A percentile compares a stretch with the other conserved stretches of the same genome.
Conservation (phyloP, 2,888 invertebrate species). For the Eledone cirrhosa region DNA sequence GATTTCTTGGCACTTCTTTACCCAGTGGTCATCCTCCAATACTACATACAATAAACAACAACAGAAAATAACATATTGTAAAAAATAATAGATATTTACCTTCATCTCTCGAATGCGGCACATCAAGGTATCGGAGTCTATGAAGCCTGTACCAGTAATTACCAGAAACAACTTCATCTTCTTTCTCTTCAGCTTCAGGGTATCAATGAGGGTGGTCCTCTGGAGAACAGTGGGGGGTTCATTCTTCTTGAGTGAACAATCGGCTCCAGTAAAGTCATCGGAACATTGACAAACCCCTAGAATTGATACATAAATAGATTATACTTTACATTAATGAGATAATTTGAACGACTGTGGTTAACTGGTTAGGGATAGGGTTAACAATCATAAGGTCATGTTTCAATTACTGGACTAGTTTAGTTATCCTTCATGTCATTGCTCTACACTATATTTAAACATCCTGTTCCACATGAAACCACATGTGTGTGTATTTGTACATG, state of each 20-base stretch:
- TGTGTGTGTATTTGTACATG: too few relatives aligned
- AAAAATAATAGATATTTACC: not conserved
- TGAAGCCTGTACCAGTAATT: constrained; percentile 39
- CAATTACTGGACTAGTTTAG: too few relatives aligned
- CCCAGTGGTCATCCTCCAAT: too few relatives aligned
- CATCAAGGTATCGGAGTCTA: constrained; percentile 35
- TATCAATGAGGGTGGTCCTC: constrained; percentile 30
- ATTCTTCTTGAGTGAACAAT: constrained; percentile 37
- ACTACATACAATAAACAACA: too few relatives aligned
- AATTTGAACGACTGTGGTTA: too few relatives aligned
- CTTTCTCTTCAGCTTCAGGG: not conserved
- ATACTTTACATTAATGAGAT: too few relatives aligned
- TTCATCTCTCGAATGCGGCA: constrained; percentile 30
- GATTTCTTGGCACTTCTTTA: too few relatives aligned
- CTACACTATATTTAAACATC: too few relatives aligned
- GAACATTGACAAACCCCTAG: constrained; percentile 41
- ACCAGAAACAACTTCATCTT: not conserved
- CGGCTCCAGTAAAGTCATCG: constrained; percentile 36
- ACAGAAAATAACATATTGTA: not conserved
- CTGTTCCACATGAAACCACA: too few relatives aligned
- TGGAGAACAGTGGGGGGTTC: constrained; percentile 34
- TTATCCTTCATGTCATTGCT: too few relatives aligned
- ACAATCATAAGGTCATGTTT: too few relatives aligned
- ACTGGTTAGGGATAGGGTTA: too few relatives aligned
- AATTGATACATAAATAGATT: not conserved